A percentile compares a stretch with the other conserved stretches of the same genome.
These are phyloP conservation scores for Cacoxenus indagator DNA, from an alignment of 2,888 invertebrate genomes.

Conservation along the genomic window DNA sequence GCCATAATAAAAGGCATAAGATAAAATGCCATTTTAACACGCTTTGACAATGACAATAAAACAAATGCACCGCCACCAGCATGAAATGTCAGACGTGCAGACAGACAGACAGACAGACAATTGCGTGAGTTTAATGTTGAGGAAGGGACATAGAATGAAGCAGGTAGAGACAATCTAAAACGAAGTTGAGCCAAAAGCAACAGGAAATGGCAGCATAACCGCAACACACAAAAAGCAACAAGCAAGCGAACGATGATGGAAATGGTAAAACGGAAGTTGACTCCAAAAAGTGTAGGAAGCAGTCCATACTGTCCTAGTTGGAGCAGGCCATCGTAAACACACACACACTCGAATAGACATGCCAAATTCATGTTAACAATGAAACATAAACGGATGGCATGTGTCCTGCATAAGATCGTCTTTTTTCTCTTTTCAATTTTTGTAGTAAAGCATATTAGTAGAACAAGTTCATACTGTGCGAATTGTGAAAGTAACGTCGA, in stretches of 20 bases:
- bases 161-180: neutral
- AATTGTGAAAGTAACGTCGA: neutral
- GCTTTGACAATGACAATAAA: neutral
- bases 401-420: constrained; percentile 1
- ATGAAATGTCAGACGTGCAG: neutral
- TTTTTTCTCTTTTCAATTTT: neutral
- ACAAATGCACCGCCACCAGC: neutral
- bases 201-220: constrained; percentile 13
- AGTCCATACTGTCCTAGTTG: neutral
- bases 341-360: neutral
- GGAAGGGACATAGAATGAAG: neutral
- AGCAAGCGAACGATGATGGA: neutral
- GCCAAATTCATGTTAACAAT: constrained; percentile 11
- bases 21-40: neutral
- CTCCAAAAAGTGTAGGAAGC: constrained; percentile 6
- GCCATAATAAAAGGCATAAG: neutral
- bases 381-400: constrained; percentile 16
- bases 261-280: constrained; percentile 1
- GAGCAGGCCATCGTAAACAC: neutral
- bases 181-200: neutral
- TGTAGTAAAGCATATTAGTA: neutral
- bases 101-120: neutral
- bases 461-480: neutral
- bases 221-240: neutral
- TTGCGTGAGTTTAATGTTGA: neutral